A percentile compares a stretch with the other conserved stretches of the same genome.
phyloP scores from a whole-genome alignment of 2,113 vertebrate species.

The Bungarus multicinctus region DNA sequence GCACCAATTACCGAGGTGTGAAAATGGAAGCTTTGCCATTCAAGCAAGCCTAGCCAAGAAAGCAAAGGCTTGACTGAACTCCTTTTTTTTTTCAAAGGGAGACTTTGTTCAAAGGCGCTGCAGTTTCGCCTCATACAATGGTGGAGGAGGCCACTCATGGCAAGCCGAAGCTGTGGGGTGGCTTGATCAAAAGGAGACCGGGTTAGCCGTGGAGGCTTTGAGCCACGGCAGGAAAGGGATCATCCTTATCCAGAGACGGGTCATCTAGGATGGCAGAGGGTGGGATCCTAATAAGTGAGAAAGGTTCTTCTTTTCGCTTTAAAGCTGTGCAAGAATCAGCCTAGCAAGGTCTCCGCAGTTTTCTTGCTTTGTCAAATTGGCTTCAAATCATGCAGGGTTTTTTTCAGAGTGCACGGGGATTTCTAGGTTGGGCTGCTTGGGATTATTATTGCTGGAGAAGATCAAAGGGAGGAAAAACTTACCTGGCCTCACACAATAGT shows the following conservation, averaged over 20 bases:
- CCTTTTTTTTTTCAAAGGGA: not conserved
- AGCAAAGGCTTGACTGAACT: constrained; percentile 54
- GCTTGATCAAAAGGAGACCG: not conserved
- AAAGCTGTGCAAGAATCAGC: not conserved
- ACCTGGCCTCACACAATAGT: not conserved
- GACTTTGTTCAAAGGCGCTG: not conserved
- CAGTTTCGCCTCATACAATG: not conserved
- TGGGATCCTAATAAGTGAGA: not conserved
- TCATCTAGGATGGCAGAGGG: too few relatives aligned
- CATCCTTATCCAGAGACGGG: not conserved
- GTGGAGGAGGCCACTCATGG: not conserved
- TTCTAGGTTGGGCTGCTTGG: not conserved
- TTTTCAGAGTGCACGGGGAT: not conserved
- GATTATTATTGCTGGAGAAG: not conserved
- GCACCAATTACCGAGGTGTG: constrained; percentile 78
- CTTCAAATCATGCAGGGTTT: not conserved
- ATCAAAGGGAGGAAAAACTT: not conserved
- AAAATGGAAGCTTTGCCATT: constrained; percentile 71
- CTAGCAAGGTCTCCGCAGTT: not conserved
- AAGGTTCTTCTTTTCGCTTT: not conserved
- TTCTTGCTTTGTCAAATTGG: not conserved
- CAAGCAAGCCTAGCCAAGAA: constrained; percentile 58
- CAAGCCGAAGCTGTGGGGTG: not conserved
- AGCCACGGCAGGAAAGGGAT: not conserved
- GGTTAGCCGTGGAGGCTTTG: not conserved